Evolutionary conservation across 2,888 invertebrate genomes (phyloP).

Genomic region (Drosophila trichaetosa): DNA sequence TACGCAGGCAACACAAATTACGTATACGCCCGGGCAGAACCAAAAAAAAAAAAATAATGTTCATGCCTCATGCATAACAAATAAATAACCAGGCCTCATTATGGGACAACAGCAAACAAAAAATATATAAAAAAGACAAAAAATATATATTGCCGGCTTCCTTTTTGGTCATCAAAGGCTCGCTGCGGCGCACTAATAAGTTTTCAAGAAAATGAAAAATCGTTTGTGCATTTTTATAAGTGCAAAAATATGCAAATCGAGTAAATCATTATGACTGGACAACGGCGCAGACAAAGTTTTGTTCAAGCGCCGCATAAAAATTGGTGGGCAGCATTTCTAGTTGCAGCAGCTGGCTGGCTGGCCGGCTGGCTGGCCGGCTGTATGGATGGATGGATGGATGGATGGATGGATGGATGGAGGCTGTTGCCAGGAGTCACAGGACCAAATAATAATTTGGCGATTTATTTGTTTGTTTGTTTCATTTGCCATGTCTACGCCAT

Average conservation of each 20-base stretch:
- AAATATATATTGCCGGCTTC: slow-evolving; percentile 24
- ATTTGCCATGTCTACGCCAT: slow-evolving; percentile 70
- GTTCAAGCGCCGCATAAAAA: slow-evolving; percentile 50
- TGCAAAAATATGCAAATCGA: slow-evolving; percentile 84
- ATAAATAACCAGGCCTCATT: slow-evolving; percentile 62
- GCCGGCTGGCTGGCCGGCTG: too few relatives aligned
- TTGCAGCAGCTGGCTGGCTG: slow-evolving; percentile 11
- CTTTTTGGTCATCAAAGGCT: slow-evolving; percentile 62
- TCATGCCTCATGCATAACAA: slow-evolving; percentile 66
- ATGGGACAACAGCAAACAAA: slow-evolving; percentile 10
- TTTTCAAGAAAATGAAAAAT: slow-evolving; percentile 82
- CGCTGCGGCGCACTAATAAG: slow-evolving; percentile 76
- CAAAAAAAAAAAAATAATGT: not conserved
- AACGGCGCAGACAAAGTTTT: slow-evolving; percentile 71
- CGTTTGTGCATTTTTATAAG: slow-evolving; percentile 81
- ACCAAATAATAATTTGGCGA: slow-evolving; percentile 74
- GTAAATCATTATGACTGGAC: slow-evolving; percentile 80
- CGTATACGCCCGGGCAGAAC: slow-evolving; percentile 33
- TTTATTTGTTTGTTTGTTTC: slow-evolving; percentile 77
- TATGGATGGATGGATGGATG: not conserved
- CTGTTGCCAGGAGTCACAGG: slow-evolving; percentile 9
- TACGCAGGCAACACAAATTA: slow-evolving; percentile 42
- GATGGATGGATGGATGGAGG: not conserved
- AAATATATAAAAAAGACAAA: slow-evolving; percentile 8
- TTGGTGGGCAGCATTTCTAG: slow-evolving; percentile 31